Base-by-base conservation (phyloP, 2,113 vertebrate genomes). In the Haliaeetus leucogaster region DNA sequence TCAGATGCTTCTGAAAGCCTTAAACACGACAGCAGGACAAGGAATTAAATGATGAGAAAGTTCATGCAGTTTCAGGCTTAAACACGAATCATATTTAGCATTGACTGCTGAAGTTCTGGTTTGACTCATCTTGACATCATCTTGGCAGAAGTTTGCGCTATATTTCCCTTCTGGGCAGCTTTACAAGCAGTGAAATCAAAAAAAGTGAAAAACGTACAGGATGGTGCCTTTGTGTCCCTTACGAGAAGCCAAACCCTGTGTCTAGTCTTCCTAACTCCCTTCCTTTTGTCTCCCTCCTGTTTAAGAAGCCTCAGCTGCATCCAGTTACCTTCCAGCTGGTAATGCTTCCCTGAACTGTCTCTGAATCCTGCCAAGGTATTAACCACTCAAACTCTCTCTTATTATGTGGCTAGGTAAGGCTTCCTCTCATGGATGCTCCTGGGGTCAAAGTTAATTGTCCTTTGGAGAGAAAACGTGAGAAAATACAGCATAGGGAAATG, bases 121-220 rank as follows among this genome's bases (percentile, higher is more conserved):
- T 96, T 96, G 88, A 96, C 88, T 97, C 95, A 91, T 94, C 52
- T 82, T 85, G 94, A 96, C 93, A 85, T 65, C 79, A 70, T 91
- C 32, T 91, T 97, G 97, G 93, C 94, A 96, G 74, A 82, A 56
- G 21, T 59, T 66, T 94, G 70, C 53, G 38, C 82, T 92, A 74
- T 87, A 84, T 90, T 90, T 95, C 71, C 47, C 25, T 94, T 89
- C 79, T 88, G 63, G 87, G 84, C 93, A 96, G 94, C 79, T 95
- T 95, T 93, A 94, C 90, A 97, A 92, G 90, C 71, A 90, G 30
- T 25, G 16, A 93, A 87, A 86, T 77, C 0, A 74, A 12, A 79
- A 73, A 72, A 82, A 91, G 72, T 93, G 77, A 95, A 93, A 96
- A 89, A 96, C 43, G 29, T 68, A 66, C 29, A 79, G 68, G 65